Percentiles rank a stretch among this genome's conserved stretches.
Evolutionary conservation across 2,797 vertebrate species (phyloP).

Genomic region (Tragelaphus eurycerus): DNA sequence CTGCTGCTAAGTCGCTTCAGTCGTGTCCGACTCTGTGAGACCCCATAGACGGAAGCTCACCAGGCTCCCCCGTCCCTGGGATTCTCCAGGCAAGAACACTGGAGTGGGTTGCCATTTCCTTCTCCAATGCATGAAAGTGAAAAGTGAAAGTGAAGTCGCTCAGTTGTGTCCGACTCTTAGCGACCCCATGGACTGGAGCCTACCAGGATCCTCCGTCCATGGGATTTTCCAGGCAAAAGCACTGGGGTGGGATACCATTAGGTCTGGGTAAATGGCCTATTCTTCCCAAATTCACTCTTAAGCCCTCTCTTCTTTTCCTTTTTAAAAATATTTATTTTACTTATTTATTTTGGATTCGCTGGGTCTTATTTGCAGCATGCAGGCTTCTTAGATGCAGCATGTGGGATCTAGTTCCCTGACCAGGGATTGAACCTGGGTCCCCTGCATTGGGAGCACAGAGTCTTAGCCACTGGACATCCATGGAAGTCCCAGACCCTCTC

Average conservation of each 20-base stretch:
- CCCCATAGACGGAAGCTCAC: too few species aligned
- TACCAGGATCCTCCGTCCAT: too few species aligned
- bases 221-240: too few species aligned
- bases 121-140: too few species aligned
- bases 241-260: neutral
- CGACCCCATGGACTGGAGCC: too few species aligned
- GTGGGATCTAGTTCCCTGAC: neutral
- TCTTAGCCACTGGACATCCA: neutral
- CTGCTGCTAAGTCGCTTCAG: too few species aligned
- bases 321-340: neutral
- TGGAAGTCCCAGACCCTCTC: neutral
- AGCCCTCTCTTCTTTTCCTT: neutral
- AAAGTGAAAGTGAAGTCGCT: too few species aligned
- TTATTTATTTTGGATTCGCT: neutral
- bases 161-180: too few species aligned
- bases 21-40: too few species aligned
- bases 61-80: too few species aligned
- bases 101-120: too few species aligned
- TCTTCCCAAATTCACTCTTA: neutral
- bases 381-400: neutral
- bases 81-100: too few species aligned
- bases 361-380: neutral
- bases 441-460: neutral
- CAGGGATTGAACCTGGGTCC: neutral
- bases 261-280: neutral